A percentile compares a stretch with the other conserved stretches of the same genome.
Evolutionary conservation across 2,797 vertebrate species (phyloP).

Genomic region (Neostethus bicornis): DNA sequence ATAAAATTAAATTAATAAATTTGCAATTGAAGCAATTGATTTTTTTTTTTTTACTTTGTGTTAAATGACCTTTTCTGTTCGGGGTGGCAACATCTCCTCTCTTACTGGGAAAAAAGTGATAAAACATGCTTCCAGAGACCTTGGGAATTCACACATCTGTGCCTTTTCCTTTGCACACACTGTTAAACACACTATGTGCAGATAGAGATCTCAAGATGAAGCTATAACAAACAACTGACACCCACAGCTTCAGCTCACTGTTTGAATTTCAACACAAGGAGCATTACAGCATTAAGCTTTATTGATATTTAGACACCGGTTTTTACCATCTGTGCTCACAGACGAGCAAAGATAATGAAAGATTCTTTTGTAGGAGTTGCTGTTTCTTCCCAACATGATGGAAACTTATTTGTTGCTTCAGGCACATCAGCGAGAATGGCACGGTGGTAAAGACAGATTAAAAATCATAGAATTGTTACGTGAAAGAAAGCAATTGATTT

Average conservation of each 20-base stretch:
- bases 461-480: slow-evolving; percentile 68
- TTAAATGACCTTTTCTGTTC: slow-evolving; percentile 10
- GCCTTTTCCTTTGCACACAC: slow-evolving; percentile 64
- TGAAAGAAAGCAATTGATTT: slow-evolving; percentile 75
- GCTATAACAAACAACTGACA: slow-evolving; percentile 66
- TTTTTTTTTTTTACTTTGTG: background rate
- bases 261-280: slow-evolving; percentile 50
- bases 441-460: slow-evolving; percentile 68
- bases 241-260: slow-evolving; percentile 29
- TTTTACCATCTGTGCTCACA: slow-evolving; percentile 50
- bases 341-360: slow-evolving; percentile 25
- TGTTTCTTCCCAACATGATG: slow-evolving; percentile 19
- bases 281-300: slow-evolving; percentile 48
- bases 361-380: slow-evolving; percentile 15
- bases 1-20: too few relatives aligned
- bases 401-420: slow-evolving; percentile 32
- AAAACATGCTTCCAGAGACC: slow-evolving; percentile 74
- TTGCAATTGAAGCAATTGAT: slow-evolving; percentile 6
- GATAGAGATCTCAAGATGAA: slow-evolving; percentile 59
- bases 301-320: slow-evolving; percentile 42
- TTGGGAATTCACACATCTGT: slow-evolving; percentile 77
- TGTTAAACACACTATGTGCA: slow-evolving; percentile 65
- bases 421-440: slow-evolving; percentile 30
- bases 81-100: slow-evolving; percentile 32
- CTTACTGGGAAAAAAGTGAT: slow-evolving; percentile 61